Evolutionary conservation across 1,140 invertebrate genomes (phyloP), one percentile per base, ranked within the genome.

Genomic region (Eurosta solidaginis): DNA sequence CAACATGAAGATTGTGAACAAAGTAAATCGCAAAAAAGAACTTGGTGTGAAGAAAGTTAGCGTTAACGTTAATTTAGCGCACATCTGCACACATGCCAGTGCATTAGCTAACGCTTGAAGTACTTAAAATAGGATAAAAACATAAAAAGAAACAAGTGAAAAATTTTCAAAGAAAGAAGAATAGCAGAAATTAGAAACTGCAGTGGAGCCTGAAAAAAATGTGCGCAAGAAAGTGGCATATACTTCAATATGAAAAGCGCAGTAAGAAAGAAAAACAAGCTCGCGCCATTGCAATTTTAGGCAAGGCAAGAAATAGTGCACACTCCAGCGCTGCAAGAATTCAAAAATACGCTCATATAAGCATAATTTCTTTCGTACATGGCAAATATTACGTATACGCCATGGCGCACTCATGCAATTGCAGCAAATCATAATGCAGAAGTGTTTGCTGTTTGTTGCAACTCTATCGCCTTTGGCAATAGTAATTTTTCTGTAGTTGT

Each of bases 21-120:
- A 68, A 40, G 59, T 40, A 54, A 54, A 14, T 29, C 25, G 25
- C 4, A 54, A 54, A n/a, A 47, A 47, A 47, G n/a, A n/a, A n/a
- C n/a, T n/a, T n/a, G n/a, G n/a, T n/a, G n/a, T n/a, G n/a, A n/a
- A 47, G 52, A 54, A 68, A 68, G 33, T 40, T 40, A 3, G 50
- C 50, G 4, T n/a, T 6, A 29, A 40, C 84, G 83, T 85, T 85
- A 85, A 85, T 85, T 85, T 84, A 85, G n/a, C n/a, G n/a, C n/a
- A 85, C 84, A 83, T 83, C n/a, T n/a, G n/a, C n/a, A n/a, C 80
- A 85, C 81, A 83, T 83, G 81, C 80, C 81, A 85, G 83, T 81
- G 83, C 82, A 85, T 83, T 1, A 36, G 59, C 33, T 33, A 40
- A 82, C 2, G 17, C n/a, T 68, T 29, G 12, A 20, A n/a, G 17